phyloP scores from a whole-genome alignment of 2,888 invertebrate genomes.

The Branchipolynoe longqiensis region DNA sequence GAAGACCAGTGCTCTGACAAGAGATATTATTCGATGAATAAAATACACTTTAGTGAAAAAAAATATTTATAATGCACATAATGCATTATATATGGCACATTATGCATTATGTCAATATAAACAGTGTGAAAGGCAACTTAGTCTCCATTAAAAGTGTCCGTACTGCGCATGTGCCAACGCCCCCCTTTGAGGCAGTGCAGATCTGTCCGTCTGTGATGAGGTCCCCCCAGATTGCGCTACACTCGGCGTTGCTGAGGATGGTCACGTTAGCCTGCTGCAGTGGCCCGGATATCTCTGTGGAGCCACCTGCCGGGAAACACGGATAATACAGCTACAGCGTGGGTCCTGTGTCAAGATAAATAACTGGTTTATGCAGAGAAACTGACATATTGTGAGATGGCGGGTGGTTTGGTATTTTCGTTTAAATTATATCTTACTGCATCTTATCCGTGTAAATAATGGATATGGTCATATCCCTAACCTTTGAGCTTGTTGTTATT shows the following conservation, averaged over 20 bases:
- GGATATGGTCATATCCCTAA: too few relatives aligned
- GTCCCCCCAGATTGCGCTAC: neutral
- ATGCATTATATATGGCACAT: too few relatives aligned
- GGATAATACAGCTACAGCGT: neutral
- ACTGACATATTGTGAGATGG: neutral
- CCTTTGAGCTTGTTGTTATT: too few relatives aligned
- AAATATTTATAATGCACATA: too few relatives aligned
- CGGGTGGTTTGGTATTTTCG: neutral
- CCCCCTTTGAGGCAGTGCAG: neutral
- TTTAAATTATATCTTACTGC: too few relatives aligned
- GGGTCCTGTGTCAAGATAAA: neutral
- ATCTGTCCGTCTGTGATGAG: conserved; percentile 20
- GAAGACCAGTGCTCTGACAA: too few relatives aligned
- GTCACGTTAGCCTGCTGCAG: conserved; percentile 3
- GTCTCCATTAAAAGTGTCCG: too few relatives aligned
- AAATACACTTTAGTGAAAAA: too few relatives aligned
- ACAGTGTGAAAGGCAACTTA: too few relatives aligned
- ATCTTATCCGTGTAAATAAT: too few relatives aligned
- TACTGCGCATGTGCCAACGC: neutral
- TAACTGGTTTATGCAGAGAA: neutral
- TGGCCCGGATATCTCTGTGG: neutral
- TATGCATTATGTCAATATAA: too few relatives aligned
- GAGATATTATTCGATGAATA: too few relatives aligned
- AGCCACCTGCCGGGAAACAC: neutral
- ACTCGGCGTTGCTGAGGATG: neutral